A percentile compares a stretch with the other conserved stretches of the same genome.
Conservation (phyloP, 23 tunicate species). For the Diplosoma virens region DNA sequence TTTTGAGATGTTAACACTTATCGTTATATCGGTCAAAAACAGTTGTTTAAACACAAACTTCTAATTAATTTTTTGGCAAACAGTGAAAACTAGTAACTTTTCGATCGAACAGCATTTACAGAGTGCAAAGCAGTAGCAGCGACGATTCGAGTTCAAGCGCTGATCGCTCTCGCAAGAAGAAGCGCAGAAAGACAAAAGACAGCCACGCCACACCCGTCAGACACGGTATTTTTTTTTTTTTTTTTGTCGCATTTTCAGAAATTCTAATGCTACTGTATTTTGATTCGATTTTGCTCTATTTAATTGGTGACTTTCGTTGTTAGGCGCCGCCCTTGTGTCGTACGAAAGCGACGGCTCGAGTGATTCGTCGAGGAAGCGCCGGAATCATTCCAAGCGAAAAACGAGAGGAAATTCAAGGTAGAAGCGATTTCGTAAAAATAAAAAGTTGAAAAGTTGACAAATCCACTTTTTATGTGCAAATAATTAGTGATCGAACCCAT, state of each 20-base stretch:
- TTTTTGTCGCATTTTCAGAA: background rate
- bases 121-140: conserved; percentile 29
- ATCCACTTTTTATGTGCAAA: too few relatives aligned
- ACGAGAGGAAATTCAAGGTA: conserved; percentile 49
- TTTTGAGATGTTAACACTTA: too few relatives aligned
- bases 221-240: background rate
- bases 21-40: too few relatives aligned
- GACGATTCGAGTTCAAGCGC: conserved; percentile 35
- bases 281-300: background rate
- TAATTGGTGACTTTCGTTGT: background rate
- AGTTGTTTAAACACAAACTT: too few relatives aligned
- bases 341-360: conserved; percentile 81
- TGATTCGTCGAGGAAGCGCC: conserved; percentile 48
- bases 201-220: conserved; percentile 16
- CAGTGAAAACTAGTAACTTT: too few relatives aligned
- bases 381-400: conserved; percentile 29
- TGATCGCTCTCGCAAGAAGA: conserved; percentile 27
- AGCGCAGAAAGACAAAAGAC: conserved; percentile 21
- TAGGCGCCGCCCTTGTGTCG: conserved; percentile 49
- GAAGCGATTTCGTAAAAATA: background rate
- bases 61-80: too few relatives aligned
- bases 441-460: background rate
- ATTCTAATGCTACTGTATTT: background rate
- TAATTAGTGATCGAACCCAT: too few relatives aligned
- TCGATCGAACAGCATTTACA: conserved; percentile 15